Percentiles rank a stretch among this genome's conserved stretches.
Evolutionary conservation across 2,888 invertebrate species (phyloP).

Genomic region (Malthinus flaveolus): DNA sequence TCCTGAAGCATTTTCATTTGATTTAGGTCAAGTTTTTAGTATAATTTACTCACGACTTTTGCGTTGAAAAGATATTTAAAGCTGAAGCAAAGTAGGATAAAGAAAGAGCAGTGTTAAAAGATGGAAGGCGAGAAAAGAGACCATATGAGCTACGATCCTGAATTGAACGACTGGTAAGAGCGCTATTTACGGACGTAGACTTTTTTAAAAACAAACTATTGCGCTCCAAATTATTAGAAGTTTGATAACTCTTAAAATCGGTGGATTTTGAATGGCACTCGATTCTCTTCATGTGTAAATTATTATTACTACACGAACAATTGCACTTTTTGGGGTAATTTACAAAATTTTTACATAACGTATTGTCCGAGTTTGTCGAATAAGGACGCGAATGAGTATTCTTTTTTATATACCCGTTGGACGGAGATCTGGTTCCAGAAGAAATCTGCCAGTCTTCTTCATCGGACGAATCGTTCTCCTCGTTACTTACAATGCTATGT

Average conservation of each 20-base stretch:
- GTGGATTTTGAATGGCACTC: neutral
- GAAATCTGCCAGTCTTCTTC: constrained; percentile 16
- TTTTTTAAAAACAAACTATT: constrained; percentile 34
- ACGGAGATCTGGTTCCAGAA: constrained; percentile 21
- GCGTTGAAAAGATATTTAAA: constrained; percentile 41
- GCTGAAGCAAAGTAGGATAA: constrained; percentile 40
- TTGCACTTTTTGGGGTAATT: constrained; percentile 14
- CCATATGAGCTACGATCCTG: constrained; percentile 5
- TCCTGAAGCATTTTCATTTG: constrained; percentile 16
- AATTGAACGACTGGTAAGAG: constrained; percentile 28
- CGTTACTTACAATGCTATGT: neutral
- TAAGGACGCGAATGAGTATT: constrained; percentile 16
- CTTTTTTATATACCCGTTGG: constrained; percentile 30
- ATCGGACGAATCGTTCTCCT: neutral
- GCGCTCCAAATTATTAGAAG: neutral
- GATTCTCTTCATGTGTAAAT: neutral
- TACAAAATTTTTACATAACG: neutral
- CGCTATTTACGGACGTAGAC: constrained; percentile 39
- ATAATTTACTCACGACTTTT: constrained; percentile 38
- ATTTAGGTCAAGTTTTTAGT: neutral
- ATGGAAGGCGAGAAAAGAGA: constrained; percentile 14
- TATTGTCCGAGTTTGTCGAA: neutral
- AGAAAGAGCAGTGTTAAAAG: constrained; percentile 35
- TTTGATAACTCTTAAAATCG: neutral
- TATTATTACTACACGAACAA: constrained; percentile 16